These are phyloP conservation scores for Drosophila meridiana DNA, from an alignment of 2,888 invertebrate genomes.

Conservation along the genomic window DNA sequence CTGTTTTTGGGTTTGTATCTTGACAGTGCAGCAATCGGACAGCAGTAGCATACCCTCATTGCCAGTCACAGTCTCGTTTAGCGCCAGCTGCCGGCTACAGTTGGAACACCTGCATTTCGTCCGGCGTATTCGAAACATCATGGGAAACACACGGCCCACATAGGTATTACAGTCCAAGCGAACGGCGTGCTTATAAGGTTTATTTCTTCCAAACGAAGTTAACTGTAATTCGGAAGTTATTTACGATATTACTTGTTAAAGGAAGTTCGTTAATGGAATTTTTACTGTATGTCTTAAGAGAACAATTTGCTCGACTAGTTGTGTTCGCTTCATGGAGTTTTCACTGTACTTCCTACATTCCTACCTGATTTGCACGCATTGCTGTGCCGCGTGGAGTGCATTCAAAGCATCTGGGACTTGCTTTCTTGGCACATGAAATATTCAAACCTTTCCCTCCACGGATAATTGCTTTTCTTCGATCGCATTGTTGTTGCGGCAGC, in stretches of 20 bases:
- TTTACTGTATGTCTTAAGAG: not conserved
- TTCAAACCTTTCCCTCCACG: not conserved
- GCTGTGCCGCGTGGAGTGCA: not conserved
- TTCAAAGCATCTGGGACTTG: not conserved
- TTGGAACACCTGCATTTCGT: conserved; percentile 24
- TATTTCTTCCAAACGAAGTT: not conserved
- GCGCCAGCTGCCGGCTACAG: conserved; percentile 32
- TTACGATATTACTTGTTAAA: not conserved
- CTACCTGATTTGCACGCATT: not conserved
- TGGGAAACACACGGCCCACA: conserved; percentile 54
- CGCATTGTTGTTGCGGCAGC: not conserved
- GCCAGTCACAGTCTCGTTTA: conserved; percentile 46
- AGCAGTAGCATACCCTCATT: conserved; percentile 43
- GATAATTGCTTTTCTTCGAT: not conserved
- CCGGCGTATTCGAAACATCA: conserved; percentile 46
- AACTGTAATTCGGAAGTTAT: not conserved
- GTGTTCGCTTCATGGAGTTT: not conserved
- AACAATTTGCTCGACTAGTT: not conserved
- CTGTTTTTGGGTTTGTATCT: conserved; percentile 39
- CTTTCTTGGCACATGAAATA: not conserved
- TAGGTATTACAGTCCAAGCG: conserved; percentile 41
- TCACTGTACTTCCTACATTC: not conserved
- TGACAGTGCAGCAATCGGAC: conserved; percentile 54
- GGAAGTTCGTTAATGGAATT: not conserved
- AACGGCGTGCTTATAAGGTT: conserved; percentile 39